Evolutionary conservation across 2,888 invertebrate genomes (phyloP).

Genomic region (Salpingus planirostris): DNA sequence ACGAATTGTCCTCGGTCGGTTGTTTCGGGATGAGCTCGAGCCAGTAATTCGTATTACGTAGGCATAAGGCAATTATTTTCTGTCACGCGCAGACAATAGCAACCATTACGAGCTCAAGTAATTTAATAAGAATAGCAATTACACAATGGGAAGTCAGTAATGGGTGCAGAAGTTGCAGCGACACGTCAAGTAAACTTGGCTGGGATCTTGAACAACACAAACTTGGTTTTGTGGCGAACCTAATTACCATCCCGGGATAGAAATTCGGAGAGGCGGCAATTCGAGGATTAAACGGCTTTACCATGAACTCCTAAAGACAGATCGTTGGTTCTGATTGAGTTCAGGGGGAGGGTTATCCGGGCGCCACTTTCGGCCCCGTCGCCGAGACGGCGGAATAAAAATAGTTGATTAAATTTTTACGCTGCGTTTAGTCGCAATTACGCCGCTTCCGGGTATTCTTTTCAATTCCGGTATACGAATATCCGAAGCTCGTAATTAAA

Average conservation of each 20-base stretch:
- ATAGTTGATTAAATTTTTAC: constrained; percentile 8
- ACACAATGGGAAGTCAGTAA: constrained; percentile 31
- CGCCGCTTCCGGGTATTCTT: background rate
- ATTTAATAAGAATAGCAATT: constrained; percentile 33
- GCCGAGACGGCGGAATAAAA: constrained; percentile 8
- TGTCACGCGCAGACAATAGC: constrained; percentile 22
- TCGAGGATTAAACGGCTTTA: constrained; percentile 27
- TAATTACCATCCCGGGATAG: constrained; percentile 31
- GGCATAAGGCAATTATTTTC: constrained; percentile 21
- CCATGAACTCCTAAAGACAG: constrained; percentile 20
- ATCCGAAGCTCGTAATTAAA: no score
- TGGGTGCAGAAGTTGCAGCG: constrained; percentile 30
- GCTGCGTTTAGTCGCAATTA: constrained; percentile 1
- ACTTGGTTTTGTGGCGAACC: constrained; percentile 31
- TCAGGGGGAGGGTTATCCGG: no score
- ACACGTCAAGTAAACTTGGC: constrained; percentile 31
- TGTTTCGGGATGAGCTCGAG: no score
- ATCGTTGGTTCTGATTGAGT: constrained; percentile 23
- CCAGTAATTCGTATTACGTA: no score
- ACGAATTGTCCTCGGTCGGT: no score
- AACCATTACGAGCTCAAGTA: constrained; percentile 20
- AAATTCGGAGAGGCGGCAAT: constrained; percentile 23
- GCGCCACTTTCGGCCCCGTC: no score
- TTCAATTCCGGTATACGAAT: no score
- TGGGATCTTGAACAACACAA: constrained; percentile 30